Percentiles rank a stretch among this genome's conserved stretches.
Evolutionary conservation across 2,888 invertebrate genomes (phyloP).

Genomic region (Clepsis dumicolana): DNA sequence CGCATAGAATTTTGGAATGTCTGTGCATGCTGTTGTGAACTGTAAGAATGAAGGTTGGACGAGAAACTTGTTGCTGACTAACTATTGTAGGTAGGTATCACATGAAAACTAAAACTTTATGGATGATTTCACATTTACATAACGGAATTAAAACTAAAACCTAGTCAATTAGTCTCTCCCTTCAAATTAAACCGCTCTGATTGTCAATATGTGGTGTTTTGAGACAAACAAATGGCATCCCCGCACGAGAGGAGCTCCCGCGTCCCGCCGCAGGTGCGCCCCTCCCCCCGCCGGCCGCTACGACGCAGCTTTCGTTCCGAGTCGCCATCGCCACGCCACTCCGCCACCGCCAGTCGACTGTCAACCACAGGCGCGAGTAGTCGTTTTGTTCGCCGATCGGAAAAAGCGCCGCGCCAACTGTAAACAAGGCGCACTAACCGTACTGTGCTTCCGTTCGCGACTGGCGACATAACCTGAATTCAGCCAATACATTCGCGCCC

Average conservation of each 20-base stretch:
- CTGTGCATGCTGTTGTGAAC: no score
- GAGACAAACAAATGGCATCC: slow-evolving; percentile 43
- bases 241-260: slow-evolving; percentile 60
- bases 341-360: slow-evolving; percentile 76
- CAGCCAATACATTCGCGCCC: slow-evolving; percentile 60
- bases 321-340: no score
- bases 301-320: slow-evolving; percentile 56
- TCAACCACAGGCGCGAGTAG: slow-evolving; percentile 73
- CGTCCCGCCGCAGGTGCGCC: slow-evolving; percentile 79
- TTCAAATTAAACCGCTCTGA: slow-evolving; percentile 29
- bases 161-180: background rate
- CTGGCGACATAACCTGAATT: slow-evolving; percentile 76
- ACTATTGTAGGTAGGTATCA: no score
- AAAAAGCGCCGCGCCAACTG: slow-evolving; percentile 78
- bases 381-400: slow-evolving; percentile 51
- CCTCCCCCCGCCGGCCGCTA: slow-evolving; percentile 58
- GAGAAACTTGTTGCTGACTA: no score
- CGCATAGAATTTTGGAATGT: no score
- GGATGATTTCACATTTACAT: background rate
- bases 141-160: background rate
- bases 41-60: no score
- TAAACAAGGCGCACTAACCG: slow-evolving; percentile 83
- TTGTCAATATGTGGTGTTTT: slow-evolving; percentile 41
- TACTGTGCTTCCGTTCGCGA: slow-evolving; percentile 77
- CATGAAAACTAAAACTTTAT: background rate